A percentile compares a stretch with the other conserved stretches of the same genome.
Evolutionary conservation across 2,888 invertebrate genomes (phyloP).

Genomic region (Baccha elongata): DNA sequence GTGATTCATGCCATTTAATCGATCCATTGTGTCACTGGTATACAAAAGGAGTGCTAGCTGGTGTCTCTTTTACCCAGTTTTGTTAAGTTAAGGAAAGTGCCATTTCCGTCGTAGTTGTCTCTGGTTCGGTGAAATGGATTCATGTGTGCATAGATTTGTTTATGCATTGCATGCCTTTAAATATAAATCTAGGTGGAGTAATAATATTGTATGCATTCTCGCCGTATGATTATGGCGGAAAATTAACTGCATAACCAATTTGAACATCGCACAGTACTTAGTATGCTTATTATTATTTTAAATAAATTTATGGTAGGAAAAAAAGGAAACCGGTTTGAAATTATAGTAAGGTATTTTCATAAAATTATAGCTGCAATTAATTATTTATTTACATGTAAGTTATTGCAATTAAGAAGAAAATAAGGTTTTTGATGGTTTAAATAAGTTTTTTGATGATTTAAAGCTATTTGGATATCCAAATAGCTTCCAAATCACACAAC

Average conservation of each 20-base stretch:
- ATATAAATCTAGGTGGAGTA: neutral
- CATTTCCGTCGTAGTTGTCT: constrained; percentile 1
- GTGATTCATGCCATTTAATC: constrained; percentile 24
- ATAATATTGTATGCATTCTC: no score
- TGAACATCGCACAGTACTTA: neutral
- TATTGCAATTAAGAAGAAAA: neutral
- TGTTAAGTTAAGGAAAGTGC: constrained; percentile 16
- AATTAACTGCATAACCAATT: no score
- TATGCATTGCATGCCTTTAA: neutral
- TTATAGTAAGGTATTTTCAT: no score
- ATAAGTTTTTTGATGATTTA: no score
- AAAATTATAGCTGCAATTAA: neutral
- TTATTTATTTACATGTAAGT: neutral
- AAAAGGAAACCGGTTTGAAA: constrained; percentile 18
- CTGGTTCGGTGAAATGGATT: neutral
- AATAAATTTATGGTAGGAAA: constrained; percentile 4
- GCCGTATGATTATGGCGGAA: neutral
- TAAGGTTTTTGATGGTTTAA: no score
- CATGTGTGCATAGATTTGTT: neutral
- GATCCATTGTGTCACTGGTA: constrained; percentile 28
- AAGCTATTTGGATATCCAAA: no score
- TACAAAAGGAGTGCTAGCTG: constrained; percentile 21
- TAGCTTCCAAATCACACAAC: no score
- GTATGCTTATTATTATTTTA: neutral
- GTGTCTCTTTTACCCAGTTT: neutral